Evolutionary conservation across 2,113 vertebrate species (phyloP).

Genomic region (Zosterops pallidus): DNA sequence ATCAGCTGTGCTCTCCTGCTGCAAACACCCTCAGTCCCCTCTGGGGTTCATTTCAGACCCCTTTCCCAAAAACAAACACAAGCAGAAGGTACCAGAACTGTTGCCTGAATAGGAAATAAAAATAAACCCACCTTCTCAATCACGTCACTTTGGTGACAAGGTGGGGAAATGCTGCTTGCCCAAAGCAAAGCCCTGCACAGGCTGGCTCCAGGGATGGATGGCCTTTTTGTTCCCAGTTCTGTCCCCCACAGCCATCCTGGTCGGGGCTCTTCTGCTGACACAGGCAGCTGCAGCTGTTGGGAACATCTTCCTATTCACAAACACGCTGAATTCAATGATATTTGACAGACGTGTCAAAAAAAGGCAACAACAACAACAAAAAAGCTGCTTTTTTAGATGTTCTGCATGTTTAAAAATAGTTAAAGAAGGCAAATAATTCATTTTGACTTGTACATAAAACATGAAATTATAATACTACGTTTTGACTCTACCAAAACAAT

Average conservation of each 20-base stretch:
- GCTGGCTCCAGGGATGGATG: neutral
- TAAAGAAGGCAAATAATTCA: conserved; percentile 4
- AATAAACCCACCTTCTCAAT: neutral
- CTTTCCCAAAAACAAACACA: neutral
- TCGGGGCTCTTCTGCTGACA: neutral
- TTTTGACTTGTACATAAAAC: neutral
- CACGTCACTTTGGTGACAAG: neutral
- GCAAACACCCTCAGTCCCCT: neutral
- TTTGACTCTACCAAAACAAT: neutral
- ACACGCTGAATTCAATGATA: neutral
- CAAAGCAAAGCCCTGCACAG: neutral
- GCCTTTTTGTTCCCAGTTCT: neutral
- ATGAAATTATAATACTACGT: neutral
- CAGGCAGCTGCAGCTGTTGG: neutral
- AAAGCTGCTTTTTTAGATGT: neutral
- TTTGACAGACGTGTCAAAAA: neutral
- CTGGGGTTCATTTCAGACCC: neutral
- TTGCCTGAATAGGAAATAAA: neutral
- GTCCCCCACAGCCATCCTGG: fast-evolving
- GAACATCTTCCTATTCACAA: neutral
- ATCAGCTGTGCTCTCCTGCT: neutral
- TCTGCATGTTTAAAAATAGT: neutral
- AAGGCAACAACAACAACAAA: no score
- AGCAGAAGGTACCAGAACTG: neutral
- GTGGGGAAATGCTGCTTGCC: neutral